phyloP scores from a whole-genome alignment of 1,140 invertebrate species.

The Leptopilina clavipes region DNA sequence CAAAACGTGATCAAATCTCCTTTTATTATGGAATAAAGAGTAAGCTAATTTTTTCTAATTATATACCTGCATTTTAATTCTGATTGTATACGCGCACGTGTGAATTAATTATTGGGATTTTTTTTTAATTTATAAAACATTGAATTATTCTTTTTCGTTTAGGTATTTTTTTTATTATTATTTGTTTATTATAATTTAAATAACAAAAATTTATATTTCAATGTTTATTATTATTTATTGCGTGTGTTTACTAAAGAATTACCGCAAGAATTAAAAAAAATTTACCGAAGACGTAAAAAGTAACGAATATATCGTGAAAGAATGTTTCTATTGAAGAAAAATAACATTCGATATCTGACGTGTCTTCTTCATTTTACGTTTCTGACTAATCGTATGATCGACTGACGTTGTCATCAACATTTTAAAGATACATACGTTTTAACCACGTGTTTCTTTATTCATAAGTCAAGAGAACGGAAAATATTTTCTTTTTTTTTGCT shows the following conservation, averaged over 20 bases:
- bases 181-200: too few species aligned
- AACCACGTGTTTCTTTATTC: background rate
- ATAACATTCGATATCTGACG: constrained; percentile 12
- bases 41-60: background rate
- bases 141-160: too few species aligned
- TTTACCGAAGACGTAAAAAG: background rate
- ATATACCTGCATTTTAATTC: background rate
- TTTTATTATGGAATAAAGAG: background rate
- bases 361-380: constrained; percentile 15
- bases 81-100: background rate
- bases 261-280: too few species aligned
- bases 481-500: background rate
- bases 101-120: background rate
- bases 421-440: background rate
- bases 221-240: too few species aligned
- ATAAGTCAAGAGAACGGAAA: background rate
- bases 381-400: constrained; percentile 4
- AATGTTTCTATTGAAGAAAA: background rate
- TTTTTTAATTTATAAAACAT: too few species aligned
- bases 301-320: background rate
- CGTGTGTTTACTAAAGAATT: too few species aligned
- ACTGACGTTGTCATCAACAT: background rate
- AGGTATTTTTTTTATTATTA: too few species aligned
- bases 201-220: too few species aligned
- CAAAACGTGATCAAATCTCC: background rate